Percentiles rank a stretch among this genome's conserved stretches.
phyloP scores from a whole-genome alignment of 2,888 invertebrate species.

The Trachelus stipa region DNA sequence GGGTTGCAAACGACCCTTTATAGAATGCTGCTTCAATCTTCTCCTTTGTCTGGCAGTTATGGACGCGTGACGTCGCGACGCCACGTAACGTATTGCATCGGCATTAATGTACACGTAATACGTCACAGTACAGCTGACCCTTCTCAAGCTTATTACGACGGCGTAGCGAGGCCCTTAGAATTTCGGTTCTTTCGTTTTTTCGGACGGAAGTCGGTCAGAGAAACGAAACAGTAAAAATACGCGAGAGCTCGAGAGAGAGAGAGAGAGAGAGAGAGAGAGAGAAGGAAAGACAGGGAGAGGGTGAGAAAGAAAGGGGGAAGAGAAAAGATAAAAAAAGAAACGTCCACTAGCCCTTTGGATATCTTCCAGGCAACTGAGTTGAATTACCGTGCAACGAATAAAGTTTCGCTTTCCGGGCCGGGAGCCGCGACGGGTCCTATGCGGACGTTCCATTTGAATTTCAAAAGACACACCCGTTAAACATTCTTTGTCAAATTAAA shows the following conservation, averaged over 20 bases:
- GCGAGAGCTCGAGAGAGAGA: not conserved
- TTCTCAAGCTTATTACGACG: not conserved
- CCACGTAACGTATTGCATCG: not conserved
- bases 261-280: too few relatives aligned
- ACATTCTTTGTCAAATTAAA: constrained; percentile 39
- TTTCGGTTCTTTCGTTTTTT: not conserved
- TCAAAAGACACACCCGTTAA: constrained; percentile 33
- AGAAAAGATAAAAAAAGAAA: constrained; percentile 14
- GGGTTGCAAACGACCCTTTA: not conserved
- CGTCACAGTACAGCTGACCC: not conserved
- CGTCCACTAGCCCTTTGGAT: constrained; percentile 34
- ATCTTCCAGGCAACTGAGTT: constrained; percentile 44
- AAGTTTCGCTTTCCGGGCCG: constrained; percentile 8
- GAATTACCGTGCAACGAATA: constrained; percentile 46
- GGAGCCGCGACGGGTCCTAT: not conserved
- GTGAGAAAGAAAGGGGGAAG: constrained; percentile 33
- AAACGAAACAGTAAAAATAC: not conserved
- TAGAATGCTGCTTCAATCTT: not conserved
- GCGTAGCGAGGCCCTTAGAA: not conserved
- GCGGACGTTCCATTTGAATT: constrained; percentile 40
- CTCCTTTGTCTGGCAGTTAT: not conserved
- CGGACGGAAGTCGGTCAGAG: not conserved
- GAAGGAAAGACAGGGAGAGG: too few relatives aligned
- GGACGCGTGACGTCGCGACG: not conserved
- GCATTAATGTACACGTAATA: not conserved